Conservation (phyloP, 1,140 invertebrate species). For the Orussus abietinus region DNA sequence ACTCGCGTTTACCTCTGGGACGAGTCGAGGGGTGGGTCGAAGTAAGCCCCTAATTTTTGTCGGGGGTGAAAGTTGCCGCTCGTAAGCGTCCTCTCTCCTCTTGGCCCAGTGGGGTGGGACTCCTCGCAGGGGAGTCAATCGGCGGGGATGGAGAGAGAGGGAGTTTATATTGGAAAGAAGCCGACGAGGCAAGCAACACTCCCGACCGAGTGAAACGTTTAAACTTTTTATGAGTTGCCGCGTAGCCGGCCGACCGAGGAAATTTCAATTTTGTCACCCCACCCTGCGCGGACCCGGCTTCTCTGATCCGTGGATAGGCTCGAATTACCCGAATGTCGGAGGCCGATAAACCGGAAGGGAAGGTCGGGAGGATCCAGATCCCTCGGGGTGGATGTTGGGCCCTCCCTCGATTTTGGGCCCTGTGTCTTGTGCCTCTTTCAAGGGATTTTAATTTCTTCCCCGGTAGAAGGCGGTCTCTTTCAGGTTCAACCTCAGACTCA, state of each 20-base stretch:
- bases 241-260: slow-evolving; percentile 49
- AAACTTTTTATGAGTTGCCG: slow-evolving; percentile 54
- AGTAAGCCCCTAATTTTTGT: slow-evolving; percentile 54
- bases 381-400: too few species aligned
- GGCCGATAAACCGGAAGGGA: too few species aligned
- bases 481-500: too few species aligned
- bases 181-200: slow-evolving; percentile 33
- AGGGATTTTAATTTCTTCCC: too few species aligned
- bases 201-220: slow-evolving; percentile 46
- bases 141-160: slow-evolving; percentile 28
- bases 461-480: too few species aligned
- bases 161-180: slow-evolving; percentile 52
- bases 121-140: slow-evolving; percentile 49
- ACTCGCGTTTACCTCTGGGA: too few species aligned
- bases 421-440: too few species aligned
- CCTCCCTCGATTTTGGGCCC: too few species aligned
- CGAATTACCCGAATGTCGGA: neutral
- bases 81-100: slow-evolving; percentile 50
- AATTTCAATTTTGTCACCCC: slow-evolving; percentile 51
- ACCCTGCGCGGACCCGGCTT: too few species aligned
- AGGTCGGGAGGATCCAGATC: too few species aligned
- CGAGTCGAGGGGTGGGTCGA: slow-evolving; percentile 31
- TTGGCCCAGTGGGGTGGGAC: too few species aligned
- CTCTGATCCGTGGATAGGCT: too few species aligned
- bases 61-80: slow-evolving; percentile 47